Evolutionary conservation across 2,113 vertebrate genomes (phyloP), one percentile per base, ranked within the genome.

Genomic region (Anolis carolinensis): DNA sequence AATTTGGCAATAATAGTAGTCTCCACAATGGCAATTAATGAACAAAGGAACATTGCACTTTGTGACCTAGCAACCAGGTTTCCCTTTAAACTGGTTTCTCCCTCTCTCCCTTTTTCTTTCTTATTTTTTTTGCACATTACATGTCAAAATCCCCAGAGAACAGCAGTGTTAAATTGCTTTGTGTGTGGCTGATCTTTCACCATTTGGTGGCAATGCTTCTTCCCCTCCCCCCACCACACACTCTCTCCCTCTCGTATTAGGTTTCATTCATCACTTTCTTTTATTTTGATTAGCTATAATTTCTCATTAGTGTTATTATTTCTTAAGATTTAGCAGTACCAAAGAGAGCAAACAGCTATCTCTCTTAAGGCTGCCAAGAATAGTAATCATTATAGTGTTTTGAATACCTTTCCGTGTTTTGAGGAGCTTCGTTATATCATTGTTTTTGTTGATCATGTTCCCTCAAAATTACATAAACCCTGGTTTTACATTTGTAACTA

Each of bases 11-110:
- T 91, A 93, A 84, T 84, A 79, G 67, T 89, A 88, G 89, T 87
- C 88, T 92, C 87, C 88, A 89, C 87, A 91, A 95, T 86, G 85
- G 85, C 89, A 95, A 86, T 94, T 93, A 93, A 88, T 85, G 90
- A 95, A 91, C 89, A 94, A 93, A 94, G 89, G 85, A 89, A 91
- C 83, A 67, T 83, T 93, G 50, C 44, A 73, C 20, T 89, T 79
- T 82, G 92, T 93, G 93, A 93, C 86, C 83, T 30, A 94, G 90
- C 50, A 94, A 78, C 84, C 79, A 89, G 59, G n/a, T 88, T 78
- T 91, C 93, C 75, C 73, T 85, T 92, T 92, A 83, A 81, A 82
- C 48, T 85, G 89, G 48, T 84, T 93, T 89, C 34, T 90, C 81
- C 82, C 73, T 86, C 36, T 82, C 83, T 30, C 18, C 73, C 16